Evolutionary conservation across 2,888 invertebrate species (phyloP).

Genomic region (Corbicula japonica): DNA sequence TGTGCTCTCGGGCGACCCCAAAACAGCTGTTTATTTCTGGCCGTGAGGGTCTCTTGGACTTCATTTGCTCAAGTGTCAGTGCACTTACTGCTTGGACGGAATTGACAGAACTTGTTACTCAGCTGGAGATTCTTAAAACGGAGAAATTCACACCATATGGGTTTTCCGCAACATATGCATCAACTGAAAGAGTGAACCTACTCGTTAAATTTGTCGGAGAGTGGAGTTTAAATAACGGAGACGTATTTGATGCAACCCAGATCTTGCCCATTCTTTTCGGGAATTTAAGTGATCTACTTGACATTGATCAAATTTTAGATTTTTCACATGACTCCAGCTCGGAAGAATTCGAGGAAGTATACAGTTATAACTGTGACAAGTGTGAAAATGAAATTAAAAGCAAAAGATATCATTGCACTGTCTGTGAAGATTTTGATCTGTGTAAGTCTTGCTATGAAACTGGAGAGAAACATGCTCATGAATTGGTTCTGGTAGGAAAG

Average conservation of each 20-base stretch:
- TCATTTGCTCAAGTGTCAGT: background rate
- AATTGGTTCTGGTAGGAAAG: background rate
- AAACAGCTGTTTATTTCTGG: slow-evolving; percentile 19
- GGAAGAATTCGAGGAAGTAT: background rate
- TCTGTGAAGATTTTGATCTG: slow-evolving; percentile 30
- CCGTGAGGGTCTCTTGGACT: slow-evolving; percentile 3
- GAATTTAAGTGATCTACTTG: background rate
- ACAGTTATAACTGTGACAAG: slow-evolving; percentile 20
- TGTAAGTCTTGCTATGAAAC: slow-evolving; percentile 24
- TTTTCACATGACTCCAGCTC: background rate
- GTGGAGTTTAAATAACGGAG: background rate
- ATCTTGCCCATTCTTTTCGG: background rate
- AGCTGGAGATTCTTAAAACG: slow-evolving; percentile 31
- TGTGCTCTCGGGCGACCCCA: slow-evolving; percentile 33
- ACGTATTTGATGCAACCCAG: no score
- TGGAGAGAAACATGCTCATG: background rate
- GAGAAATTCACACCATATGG: slow-evolving; percentile 36
- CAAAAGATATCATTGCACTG: slow-evolving; percentile 23
- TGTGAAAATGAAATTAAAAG: slow-evolving; percentile 13
- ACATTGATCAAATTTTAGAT: background rate
- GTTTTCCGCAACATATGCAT: background rate
- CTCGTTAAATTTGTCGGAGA: background rate
- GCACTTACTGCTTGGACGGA: slow-evolving; percentile 22
- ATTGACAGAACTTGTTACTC: slow-evolving; percentile 29
- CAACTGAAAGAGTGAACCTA: background rate